Base-by-base conservation (phyloP, 2,113 vertebrate genomes). In the Cyprinodon tularosa region DNA sequence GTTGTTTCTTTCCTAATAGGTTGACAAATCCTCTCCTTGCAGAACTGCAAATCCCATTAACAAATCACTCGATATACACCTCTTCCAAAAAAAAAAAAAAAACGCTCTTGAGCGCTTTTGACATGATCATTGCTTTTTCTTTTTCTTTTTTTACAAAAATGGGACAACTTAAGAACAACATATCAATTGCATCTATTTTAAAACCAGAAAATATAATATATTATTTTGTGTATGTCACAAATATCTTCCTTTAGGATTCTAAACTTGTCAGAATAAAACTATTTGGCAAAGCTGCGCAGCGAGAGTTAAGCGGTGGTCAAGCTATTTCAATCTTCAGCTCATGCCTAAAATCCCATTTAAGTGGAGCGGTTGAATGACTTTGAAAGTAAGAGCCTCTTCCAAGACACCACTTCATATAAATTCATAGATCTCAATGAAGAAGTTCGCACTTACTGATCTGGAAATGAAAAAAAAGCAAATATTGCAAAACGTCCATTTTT, bases 31-130 rank as follows among this genome's bases (percentile, higher is more conserved):
- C 94, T 84, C 87, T 77, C 88, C 89, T 92, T 90, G 94, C 95
- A 96, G 95, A 95, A 95, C 94, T 82, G 94, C 95, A 97, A 97
- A 97, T 97, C 95, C 96, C 95, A 97, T 97, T 97, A 97, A 95
- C 95, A 94, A 96, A 96, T 95, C 95, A 95, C 94, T 96, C 95
- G 95, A 95, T 95, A 93, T 94, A 93, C 94, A 94, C 94, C 94
- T 94, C 95, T 83, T 94, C 93, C 89, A 91, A 95, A 87, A 95
- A 94, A 94, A 29, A 29, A 29, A 29, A 29, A 29, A 29, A 29
- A 29, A 29, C 29, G 29, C 94, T 96, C 95, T 88, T 95, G 96
- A 94, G 93, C 90, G 69, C 90, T 93, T 80, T 90, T 92, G 91
- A 93, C 95, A 97, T 96, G 96, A 95, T 93, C 95, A 95, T 96